Conservation (phyloP, 2,113 vertebrate species). For the Eudyptes chrysolophus region DNA sequence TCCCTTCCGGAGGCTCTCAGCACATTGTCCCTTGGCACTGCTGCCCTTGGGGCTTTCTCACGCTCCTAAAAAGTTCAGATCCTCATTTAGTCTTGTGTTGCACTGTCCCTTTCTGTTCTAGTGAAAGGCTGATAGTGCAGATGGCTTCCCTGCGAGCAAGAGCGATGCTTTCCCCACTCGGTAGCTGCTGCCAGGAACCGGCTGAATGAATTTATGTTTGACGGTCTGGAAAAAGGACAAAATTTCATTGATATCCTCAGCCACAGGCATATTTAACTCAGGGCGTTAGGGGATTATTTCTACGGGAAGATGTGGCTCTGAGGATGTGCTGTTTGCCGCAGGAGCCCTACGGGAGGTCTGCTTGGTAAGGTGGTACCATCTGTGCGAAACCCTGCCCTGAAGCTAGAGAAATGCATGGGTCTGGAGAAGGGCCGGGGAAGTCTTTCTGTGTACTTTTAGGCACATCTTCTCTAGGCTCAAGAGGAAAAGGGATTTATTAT, state of each 20-base stretch:
- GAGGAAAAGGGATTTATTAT: not conserved
- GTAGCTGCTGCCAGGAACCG: not conserved
- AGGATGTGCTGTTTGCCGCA: not conserved
- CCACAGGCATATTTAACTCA: not conserved
- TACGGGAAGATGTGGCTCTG: not conserved
- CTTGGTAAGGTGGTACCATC: too few relatives aligned
- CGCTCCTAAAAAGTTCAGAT: not conserved
- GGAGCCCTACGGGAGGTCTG: rapidly evolving
- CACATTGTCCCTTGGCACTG: not conserved
- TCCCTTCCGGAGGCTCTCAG: rapidly evolving
- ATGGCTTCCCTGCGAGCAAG: not conserved
- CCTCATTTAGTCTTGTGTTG: not conserved
- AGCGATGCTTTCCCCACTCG: rapidly evolving
- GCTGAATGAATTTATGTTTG: not conserved
- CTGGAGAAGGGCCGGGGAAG: not conserved
- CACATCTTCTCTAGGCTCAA: not conserved
- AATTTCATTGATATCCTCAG: not conserved
- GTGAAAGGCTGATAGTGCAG: not conserved
- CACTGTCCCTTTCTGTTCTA: not conserved
- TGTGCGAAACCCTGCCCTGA: not conserved
- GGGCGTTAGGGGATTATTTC: not conserved
- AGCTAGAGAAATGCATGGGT: not conserved
- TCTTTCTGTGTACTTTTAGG: not conserved
- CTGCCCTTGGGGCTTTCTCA: not conserved
- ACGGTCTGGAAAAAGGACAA: not conserved